A percentile compares a stretch with the other conserved stretches of the same genome.
These are phyloP conservation scores for Paratrypauchen microcephalus DNA, from an alignment of 2,797 vertebrate species.

Conservation along the genomic window DNA sequence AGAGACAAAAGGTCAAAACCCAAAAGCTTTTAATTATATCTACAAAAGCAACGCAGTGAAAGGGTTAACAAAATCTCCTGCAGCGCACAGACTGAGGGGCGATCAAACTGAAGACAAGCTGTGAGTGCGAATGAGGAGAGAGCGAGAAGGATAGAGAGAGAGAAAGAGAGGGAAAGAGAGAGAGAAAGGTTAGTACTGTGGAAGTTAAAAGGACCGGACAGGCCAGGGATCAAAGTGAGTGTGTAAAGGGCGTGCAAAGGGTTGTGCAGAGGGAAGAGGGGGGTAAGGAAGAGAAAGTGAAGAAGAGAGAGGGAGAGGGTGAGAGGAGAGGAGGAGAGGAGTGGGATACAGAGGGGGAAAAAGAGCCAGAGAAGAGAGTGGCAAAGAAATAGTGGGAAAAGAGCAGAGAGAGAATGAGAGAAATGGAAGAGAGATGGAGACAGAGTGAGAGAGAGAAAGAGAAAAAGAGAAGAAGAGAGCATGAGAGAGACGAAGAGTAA, in stretches of 20 bases:
- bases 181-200: conserved; percentile 68
- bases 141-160: too few relatives aligned
- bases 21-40: conserved; percentile 62
- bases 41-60: conserved; percentile 43
- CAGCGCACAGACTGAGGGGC: conserved; percentile 48
- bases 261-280: conserved; percentile 47
- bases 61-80: conserved; percentile 58
- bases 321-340: neutral
- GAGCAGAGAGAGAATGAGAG: neutral
- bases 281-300: conserved; percentile 31
- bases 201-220: conserved; percentile 72
- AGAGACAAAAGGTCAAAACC: conserved; percentile 58
- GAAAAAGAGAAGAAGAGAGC: too few relatives aligned
- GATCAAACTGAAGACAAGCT: conserved; percentile 58
- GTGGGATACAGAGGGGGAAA: neutral
- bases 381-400: too few relatives aligned
- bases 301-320: conserved; percentile 46
- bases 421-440: neutral
- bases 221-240: conserved; percentile 66
- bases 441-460: too few relatives aligned
- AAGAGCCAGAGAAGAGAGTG: neutral
- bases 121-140: conserved; percentile 49
- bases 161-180: conserved; percentile 32
- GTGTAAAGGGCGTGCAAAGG: conserved; percentile 19
- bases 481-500: too few relatives aligned